Evolutionary conservation across 2,888 invertebrate genomes (phyloP).

Genomic region (Cerastoderma edule): DNA sequence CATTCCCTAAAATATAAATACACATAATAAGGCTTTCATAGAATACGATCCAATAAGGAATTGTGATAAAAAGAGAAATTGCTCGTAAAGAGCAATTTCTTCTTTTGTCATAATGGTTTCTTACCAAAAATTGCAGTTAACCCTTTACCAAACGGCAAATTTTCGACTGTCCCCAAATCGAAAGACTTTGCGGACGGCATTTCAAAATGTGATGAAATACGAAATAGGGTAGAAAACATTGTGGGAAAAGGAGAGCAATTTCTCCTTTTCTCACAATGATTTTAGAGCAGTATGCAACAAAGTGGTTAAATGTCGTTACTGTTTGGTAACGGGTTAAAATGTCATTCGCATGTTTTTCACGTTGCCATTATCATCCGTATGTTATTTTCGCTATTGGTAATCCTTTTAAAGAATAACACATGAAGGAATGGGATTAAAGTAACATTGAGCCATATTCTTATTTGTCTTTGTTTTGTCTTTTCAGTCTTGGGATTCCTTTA

Average conservation of each 20-base stretch:
- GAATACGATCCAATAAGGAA: background rate
- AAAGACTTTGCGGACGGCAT: too few species aligned
- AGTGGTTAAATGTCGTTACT: background rate
- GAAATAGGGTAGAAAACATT: too few species aligned
- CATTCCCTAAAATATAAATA: too few species aligned
- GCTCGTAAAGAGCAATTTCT: background rate
- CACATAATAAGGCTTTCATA: too few species aligned
- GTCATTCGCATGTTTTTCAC: background rate
- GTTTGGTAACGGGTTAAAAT: background rate
- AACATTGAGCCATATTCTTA: background rate
- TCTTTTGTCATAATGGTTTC: conserved; percentile 3
- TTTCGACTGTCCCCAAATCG: conserved; percentile 35
- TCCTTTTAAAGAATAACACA: background rate
- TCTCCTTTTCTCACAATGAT: conserved; percentile 41
- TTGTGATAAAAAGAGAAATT: conserved; percentile 4
- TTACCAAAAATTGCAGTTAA: background rate
- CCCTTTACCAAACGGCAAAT: conserved; percentile 33
- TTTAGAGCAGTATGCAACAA: conserved; percentile 2
- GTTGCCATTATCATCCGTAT: background rate
- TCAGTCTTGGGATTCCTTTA: conserved; percentile 2
- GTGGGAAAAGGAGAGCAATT: too few species aligned
- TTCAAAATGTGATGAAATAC: too few species aligned
- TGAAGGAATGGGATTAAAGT: background rate
- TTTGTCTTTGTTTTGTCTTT: background rate
- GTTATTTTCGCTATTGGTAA: background rate